Percentiles rank a stretch among this genome's conserved stretches.
Evolutionary conservation across 2,888 invertebrate genomes (phyloP).

Genomic region (Imbricaverruca yamaguchii): DNA sequence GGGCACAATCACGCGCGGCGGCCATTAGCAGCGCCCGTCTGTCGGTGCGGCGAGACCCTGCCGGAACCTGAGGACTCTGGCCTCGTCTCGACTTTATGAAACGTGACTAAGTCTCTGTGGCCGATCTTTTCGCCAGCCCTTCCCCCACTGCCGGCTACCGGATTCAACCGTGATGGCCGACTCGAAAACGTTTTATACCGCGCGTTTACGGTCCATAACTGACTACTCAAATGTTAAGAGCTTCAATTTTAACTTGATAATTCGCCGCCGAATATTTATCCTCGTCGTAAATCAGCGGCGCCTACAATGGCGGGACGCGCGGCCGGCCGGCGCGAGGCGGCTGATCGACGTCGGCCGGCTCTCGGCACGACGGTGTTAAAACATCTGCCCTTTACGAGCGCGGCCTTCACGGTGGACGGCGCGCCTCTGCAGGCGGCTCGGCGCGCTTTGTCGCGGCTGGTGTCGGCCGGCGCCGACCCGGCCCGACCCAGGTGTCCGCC

Average conservation of each 20-base stretch:
- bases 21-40: too few species aligned
- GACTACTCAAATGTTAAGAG: constrained; percentile 21
- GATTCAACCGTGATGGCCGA: constrained; percentile 14
- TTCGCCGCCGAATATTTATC: constrained; percentile 20
- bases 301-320: not conserved
- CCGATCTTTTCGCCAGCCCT: not conserved
- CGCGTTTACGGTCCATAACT: constrained; percentile 12
- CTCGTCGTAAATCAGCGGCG: not conserved
- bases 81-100: not conserved
- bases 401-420: not conserved
- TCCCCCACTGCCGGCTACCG: not conserved
- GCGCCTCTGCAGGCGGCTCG: not conserved
- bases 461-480: not conserved
- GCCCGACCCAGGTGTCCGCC: too few species aligned
- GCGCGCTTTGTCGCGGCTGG: too few species aligned
- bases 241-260: constrained; percentile 21
- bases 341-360: not conserved
- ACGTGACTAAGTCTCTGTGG: not conserved
- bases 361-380: not conserved
- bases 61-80: too few species aligned
- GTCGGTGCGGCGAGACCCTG: too few species aligned
- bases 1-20: too few species aligned
- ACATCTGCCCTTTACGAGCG: not conserved
- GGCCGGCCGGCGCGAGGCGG: not conserved
- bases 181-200: not conserved